Evolutionary conservation across 1,140 invertebrate species (phyloP), one percentile per base, ranked within the genome.

Genomic region (Diachasma alloeum): DNA sequence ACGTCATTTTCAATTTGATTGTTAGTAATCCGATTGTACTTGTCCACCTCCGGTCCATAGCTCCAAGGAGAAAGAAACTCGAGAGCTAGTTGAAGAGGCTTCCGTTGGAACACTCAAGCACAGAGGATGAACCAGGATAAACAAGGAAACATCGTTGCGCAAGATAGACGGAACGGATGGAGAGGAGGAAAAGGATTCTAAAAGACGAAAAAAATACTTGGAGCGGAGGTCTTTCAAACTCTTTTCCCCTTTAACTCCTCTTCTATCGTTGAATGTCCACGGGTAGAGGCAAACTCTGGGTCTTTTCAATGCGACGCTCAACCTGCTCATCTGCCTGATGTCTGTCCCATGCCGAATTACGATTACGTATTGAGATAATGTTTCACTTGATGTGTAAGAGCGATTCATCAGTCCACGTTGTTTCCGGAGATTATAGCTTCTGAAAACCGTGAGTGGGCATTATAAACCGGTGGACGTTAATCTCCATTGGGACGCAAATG

Each of bases 1-100:
- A 82, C 80, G 76, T 83, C 81, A 81, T 79, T 84, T 82, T 82
- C 80, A 83, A 84, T 85, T 85, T 84, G 84, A 86, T 85, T 82
- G 81, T 79, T 81, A 80, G 81, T 81, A 84, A 86, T 85, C 80
- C 77, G 81, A 83, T 85, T 79, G 76, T 76, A 77, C 75, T 79
- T 66, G 59, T 26, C 26, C 53, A 10, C 9, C 26, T 26, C 24
- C 0, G 24, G 31, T 26, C 22, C 59, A 9, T 10, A 22, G 59
- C 0, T 59, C n/a, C 11, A 13, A 66, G 13, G 24, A 66, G 31
- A 66, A 66, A 66, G 31, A 66, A 13, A 31, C 59, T 36, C 59
- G 22, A 31, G 59, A 66, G 22, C 31, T 36, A 66, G 24, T 66
- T 66, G 59, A 66, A 66, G 59, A 31, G 22, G 31, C 22, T 66